Percentiles rank a stretch among this genome's conserved stretches.
These are phyloP conservation scores for Hapalemur alaotrensis DNA, from an alignment of 2,797 vertebrate genomes.

Conservation along the genomic window DNA sequence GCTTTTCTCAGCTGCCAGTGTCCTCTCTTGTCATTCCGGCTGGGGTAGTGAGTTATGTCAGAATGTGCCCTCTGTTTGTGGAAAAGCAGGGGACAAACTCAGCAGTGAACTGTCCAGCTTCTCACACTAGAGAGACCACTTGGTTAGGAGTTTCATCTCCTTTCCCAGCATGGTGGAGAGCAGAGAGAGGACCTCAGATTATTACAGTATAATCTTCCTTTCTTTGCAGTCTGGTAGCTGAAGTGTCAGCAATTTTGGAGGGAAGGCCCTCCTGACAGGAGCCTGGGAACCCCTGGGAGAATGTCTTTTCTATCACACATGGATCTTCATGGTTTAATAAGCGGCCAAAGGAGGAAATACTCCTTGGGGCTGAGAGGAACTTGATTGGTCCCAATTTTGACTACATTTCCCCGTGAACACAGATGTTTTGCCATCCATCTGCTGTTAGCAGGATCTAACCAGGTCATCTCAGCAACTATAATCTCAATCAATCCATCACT, in stretches of 20 bases:
- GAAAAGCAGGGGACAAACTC: neutral
- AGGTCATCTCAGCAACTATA: neutral
- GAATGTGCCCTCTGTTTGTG: neutral
- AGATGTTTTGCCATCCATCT: neutral
- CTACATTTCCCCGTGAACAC: neutral
- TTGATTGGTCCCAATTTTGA: neutral
- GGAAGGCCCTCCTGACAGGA: neutral
- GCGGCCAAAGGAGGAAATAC: neutral
- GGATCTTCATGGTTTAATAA: neutral
- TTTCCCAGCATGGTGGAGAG: too few species aligned
- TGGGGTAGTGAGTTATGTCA: neutral
- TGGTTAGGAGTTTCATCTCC: neutral
- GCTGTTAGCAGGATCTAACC: neutral
- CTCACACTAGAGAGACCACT: neutral
- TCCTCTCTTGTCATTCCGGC: neutral
- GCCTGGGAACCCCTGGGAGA: neutral
- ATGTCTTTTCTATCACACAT: neutral
- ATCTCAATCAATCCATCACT: neutral
- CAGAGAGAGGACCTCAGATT: neutral
- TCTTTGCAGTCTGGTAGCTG: neutral
- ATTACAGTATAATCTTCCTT: neutral
- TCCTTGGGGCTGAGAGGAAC: neutral
- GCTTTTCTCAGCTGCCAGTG: neutral
- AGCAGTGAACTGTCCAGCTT: neutral
- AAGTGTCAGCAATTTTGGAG: neutral